phyloP scores from a whole-genome alignment of 2,888 invertebrate genomes.

The Thera obeliscata region DNA sequence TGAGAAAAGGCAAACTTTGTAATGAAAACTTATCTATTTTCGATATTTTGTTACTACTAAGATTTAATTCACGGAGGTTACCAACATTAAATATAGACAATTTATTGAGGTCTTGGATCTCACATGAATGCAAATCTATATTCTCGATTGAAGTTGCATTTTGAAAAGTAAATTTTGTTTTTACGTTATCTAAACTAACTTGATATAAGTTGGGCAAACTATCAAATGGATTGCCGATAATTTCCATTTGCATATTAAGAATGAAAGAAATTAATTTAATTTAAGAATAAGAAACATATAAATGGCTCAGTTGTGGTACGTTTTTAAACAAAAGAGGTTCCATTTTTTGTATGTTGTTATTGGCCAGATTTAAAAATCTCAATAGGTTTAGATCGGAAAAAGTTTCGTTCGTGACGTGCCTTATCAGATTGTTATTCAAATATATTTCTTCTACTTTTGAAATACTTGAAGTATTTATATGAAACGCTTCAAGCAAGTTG shows the following conservation, averaged over 20 bases:
- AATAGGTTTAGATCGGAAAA: conserved; percentile 33
- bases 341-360: conserved; percentile 38
- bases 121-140: conserved; percentile 38
- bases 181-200: conserved; percentile 34
- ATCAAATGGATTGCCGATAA: conserved; percentile 35
- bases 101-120: conserved; percentile 32
- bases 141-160: conserved; percentile 26
- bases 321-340: conserved; percentile 28
- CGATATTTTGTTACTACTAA: conserved; percentile 39
- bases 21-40: conserved; percentile 42
- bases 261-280: too few relatives aligned
- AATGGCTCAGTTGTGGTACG: conserved; percentile 25
- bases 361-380: conserved; percentile 34
- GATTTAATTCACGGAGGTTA: conserved; percentile 32
- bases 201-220: conserved; percentile 34
- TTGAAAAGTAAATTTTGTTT: conserved; percentile 34
- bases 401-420: conserved; percentile 30
- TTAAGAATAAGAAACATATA: conserved; percentile 41
- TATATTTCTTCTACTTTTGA: conserved; percentile 35
- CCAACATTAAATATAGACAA: conserved; percentile 32
- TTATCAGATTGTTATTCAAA: conserved; percentile 39
- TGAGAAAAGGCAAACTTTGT: conserved; percentile 33
- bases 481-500: conserved; percentile 38
- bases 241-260: conserved; percentile 32
- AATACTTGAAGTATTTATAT: conserved; percentile 36